These are phyloP conservation scores for Neodon shergylaensis DNA, from an alignment of 2,113 vertebrate species.

Conservation along the genomic window DNA sequence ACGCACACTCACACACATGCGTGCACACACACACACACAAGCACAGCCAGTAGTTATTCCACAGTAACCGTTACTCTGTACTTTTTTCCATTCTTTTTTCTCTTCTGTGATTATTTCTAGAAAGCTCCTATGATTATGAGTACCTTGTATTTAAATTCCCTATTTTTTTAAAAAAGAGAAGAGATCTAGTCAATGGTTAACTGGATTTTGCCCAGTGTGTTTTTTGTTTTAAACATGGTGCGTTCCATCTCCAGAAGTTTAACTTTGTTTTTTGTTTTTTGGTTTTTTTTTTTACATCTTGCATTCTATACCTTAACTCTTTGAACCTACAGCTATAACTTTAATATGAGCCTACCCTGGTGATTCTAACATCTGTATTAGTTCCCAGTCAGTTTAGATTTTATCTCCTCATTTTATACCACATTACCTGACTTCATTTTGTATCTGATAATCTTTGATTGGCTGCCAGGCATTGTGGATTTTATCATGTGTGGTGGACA, in stretches of 20 bases:
- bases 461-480: too few species aligned
- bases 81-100: neutral
- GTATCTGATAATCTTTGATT: too few species aligned
- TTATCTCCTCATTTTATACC: neutral
- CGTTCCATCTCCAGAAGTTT: constrained; percentile 27
- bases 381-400: neutral
- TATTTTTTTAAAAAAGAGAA: neutral
- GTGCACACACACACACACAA: neutral
- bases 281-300: neutral
- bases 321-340: constrained; percentile 5
- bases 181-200: neutral
- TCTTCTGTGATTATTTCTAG: neutral
- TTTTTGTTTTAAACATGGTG: neutral
- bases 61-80: neutral
- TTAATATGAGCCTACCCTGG: neutral
- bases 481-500: too few species aligned
- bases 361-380: constrained; percentile 16
- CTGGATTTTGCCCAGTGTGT: neutral
- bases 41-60: neutral
- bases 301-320: neutral
- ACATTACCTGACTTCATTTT: neutral
- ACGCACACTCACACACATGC: neutral
- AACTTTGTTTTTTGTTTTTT: neutral
- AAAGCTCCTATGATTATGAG: neutral
- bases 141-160: neutral